phyloP scores from a whole-genome alignment of 2,113 vertebrate genomes.

The Percopsis transmontana region DNA sequence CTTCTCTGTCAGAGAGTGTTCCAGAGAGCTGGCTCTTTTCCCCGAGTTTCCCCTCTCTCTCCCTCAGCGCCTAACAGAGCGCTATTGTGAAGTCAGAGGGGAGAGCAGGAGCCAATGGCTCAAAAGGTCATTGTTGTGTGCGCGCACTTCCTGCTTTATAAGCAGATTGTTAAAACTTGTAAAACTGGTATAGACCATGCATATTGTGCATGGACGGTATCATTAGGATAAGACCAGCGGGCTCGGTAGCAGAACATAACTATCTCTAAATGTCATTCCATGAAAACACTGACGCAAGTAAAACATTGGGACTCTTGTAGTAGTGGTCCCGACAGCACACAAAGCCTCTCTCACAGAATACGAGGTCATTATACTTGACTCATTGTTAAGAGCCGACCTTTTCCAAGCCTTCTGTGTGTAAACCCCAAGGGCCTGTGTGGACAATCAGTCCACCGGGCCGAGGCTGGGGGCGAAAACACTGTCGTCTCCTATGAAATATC shows the following conservation, averaged over 20 bases:
- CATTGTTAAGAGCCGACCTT: constrained; percentile 69
- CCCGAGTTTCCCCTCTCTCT: constrained; percentile 66
- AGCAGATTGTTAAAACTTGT: constrained; percentile 79
- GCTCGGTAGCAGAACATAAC: constrained; percentile 35
- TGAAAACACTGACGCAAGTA: constrained; percentile 53
- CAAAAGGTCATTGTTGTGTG: constrained; percentile 80
- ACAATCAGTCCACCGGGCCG: constrained; percentile 30
- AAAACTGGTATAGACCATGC: constrained; percentile 78
- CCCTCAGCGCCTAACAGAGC: constrained; percentile 70
- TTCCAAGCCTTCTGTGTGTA: constrained; percentile 46
- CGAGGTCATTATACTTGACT: constrained; percentile 70
- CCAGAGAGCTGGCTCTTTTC: constrained; percentile 78
- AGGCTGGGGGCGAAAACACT: constrained; percentile 33
- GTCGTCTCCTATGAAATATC: constrained; percentile 42
- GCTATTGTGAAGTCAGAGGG: constrained; percentile 68
- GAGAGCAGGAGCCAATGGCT: constrained; percentile 55
- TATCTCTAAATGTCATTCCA: constrained; percentile 53
- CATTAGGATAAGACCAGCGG: constrained; percentile 67
- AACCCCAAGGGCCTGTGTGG: constrained; percentile 39
- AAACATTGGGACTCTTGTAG: constrained; percentile 2
- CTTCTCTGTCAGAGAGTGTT: constrained; percentile 82
- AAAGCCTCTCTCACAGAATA: constrained; percentile 66
- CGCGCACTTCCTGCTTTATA: constrained; percentile 79
- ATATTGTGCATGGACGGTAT: constrained; percentile 71
- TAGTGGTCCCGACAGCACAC: constrained; percentile 37